Evolutionary conservation across 2,797 vertebrate species (phyloP), one percentile per base, ranked within the genome.

Genomic region (Lepus townsendii): DNA sequence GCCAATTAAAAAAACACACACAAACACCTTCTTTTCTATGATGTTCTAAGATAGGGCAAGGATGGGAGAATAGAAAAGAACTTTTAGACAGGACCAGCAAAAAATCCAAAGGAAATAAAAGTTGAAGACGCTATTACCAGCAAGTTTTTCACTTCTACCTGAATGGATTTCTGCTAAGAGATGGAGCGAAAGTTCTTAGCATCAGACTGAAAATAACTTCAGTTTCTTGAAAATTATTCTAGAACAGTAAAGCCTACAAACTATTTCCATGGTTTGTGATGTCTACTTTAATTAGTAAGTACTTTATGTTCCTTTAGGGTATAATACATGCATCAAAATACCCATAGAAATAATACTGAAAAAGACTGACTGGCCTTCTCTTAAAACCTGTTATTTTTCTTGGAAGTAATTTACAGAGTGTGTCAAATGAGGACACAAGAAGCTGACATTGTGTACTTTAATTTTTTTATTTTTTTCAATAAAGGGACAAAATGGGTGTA

Each of bases 401-500:
- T 97, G 96, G 97, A 96, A 97, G 97, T 97, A 98, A 97, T 95
- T 98, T 98, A 97, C 97, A 98, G 97, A 95, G 68, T 98, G 98
- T 98, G 98, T 98, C 98, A 98, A 99, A 99, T 98, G 98, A 99
- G 98, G 98, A 98, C 98, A 98, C 98, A 98, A 98, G 98, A 98
- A 98, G 98, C 98, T 98, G 98, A 98, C 97, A 97, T 97, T 97
- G 98, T 99, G 98, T 99, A 99, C 98, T 99, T 99, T 99, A 99
- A 99, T 98, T 98, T 99, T 99, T 99, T 99, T 99, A 98, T 98
- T 99, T 99, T 99, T 99, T 99, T 99, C 98, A 99, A 99, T 99
- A 99, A 99, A 99, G 99, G 99, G 99, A 99, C 99, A 99, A 99
- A 99, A 99, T 99, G 99, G 99, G 99, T 99, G 99, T 99, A 99